Base-by-base conservation (phyloP, 2,888 invertebrate genomes). In the Aphelenchoides bicaudatus region DNA sequence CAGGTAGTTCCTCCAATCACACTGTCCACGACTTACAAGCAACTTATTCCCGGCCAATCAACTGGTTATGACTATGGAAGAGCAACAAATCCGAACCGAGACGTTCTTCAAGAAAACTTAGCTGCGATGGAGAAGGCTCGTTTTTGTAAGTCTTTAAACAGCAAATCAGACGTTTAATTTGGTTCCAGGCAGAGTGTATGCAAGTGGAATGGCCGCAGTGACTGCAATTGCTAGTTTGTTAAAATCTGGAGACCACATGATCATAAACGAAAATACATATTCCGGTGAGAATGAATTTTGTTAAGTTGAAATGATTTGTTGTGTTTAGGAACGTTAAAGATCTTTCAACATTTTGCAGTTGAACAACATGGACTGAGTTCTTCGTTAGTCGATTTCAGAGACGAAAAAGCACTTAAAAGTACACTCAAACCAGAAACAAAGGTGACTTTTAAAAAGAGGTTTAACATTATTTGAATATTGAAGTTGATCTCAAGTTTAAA, bases 61-160 rank as follows among this genome's bases (percentile, higher is more conserved):
- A 85, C 85, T 72, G 91, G 90, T 3, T 57, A 71, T 34, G 63
- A 65, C 29, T 63, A 66, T 48, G 38, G 58, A 2, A 25, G 62
- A 19, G 88, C 90, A 78, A 92, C 91, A 34, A 98, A 98, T 82
- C 96, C 98, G 27, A 89, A 91, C 0, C 84, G 96, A 65, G 86
- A 88, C 68, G 87, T 88, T 25, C 82, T 96, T 58, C 93, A 98
- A 82, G 84, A 86, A 68, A 90, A 91, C 78, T 80, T 99, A 39
- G 94, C 96, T 1, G 85, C 89, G 0, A 80, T 96, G 59, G 98
- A 98, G 78, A 86, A 87, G 69, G 96, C 87, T 10, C 88, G 90
- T 80, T 84, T 90, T 81, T 90, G 87, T 66, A n/a, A n/a, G n/a
- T n/a, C n/a, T n/a, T n/a, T n/a, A n/a, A n/a, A n/a, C n/a, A n/a